Conservation (phyloP, 2,888 invertebrate species). For the Diplazon laetatorius region DNA sequence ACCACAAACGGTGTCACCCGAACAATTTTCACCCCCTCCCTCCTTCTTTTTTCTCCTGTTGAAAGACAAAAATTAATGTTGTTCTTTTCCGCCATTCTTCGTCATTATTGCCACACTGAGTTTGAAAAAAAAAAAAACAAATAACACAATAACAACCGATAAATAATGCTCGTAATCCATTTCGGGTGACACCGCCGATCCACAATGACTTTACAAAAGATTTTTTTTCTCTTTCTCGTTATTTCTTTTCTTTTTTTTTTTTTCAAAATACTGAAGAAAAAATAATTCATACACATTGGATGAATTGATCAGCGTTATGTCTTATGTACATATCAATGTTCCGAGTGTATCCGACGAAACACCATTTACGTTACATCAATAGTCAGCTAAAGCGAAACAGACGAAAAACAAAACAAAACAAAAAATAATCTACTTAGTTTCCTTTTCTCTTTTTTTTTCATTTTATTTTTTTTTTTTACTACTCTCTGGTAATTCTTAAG, state of each 20-base stretch:
- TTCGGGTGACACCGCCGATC: constrained; percentile 34
- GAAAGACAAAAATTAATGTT: constrained; percentile 32
- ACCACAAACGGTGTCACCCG: constrained; percentile 27
- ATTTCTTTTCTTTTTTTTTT: constrained; percentile 28
- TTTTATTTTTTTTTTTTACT: constrained; percentile 15
- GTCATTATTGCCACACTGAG: background rate
- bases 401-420: constrained; percentile 31
- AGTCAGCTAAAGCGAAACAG: constrained; percentile 39
- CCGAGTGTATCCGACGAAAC: constrained; percentile 35
- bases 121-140: constrained; percentile 42
- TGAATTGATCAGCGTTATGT: constrained; percentile 45
- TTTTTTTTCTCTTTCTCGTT: background rate
- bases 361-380: constrained; percentile 36
- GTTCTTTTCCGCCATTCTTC: background rate
- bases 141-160: constrained; percentile 11
- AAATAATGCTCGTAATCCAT: constrained; percentile 22
- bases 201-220: constrained; percentile 55
- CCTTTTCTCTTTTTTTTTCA: constrained; percentile 11
- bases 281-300: constrained; percentile 43
- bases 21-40: constrained; percentile 3
- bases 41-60: background rate
- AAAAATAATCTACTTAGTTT: constrained; percentile 24
- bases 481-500: constrained; percentile 6
- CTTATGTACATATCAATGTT: constrained; percentile 59
- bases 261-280: constrained; percentile 57